Percentiles rank a stretch among this genome's conserved stretches.
phyloP scores from a whole-genome alignment of 2,113 vertebrate genomes.

The Corynorhinus townsendii region DNA sequence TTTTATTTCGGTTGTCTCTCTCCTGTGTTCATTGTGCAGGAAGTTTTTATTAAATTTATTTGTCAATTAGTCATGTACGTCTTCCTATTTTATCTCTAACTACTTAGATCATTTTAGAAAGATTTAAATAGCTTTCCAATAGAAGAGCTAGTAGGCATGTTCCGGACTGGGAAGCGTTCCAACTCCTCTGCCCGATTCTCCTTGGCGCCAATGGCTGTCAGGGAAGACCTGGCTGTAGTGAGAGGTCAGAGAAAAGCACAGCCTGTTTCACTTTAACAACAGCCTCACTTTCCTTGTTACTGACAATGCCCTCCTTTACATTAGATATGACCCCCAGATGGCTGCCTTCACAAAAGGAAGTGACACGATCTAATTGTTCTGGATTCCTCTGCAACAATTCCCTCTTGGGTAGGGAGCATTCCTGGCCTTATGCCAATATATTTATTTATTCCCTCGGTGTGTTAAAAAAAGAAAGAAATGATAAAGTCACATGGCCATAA shows the following conservation, averaged over 20 bases:
- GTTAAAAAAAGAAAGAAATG: background rate
- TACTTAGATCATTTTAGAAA: background rate
- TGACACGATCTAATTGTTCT: constrained; percentile 35
- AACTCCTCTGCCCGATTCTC: background rate
- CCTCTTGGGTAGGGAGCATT: constrained; percentile 29
- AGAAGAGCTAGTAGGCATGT: background rate
- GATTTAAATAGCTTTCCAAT: constrained; percentile 42
- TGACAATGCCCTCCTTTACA: constrained; percentile 41
- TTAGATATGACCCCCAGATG: constrained; percentile 41
- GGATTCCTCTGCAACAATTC: constrained; percentile 34
- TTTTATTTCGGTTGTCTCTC: background rate
- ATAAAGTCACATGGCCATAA: background rate
- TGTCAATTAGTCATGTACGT: background rate
- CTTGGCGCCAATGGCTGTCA: constrained; percentile 42
- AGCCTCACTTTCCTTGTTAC: constrained; percentile 33
- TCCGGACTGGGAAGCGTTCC: constrained; percentile 40
- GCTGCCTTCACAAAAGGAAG: constrained; percentile 49
- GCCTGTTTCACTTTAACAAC: constrained; percentile 59
- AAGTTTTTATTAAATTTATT: background rate
- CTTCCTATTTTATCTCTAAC: constrained; percentile 26
- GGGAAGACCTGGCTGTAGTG: background rate
- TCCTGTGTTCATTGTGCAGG: background rate
- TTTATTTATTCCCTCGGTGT: background rate
- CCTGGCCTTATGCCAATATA: background rate
- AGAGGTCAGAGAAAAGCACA: constrained; percentile 38